phyloP scores from a whole-genome alignment of 2,888 invertebrate genomes.

The Chalcis sispes region DNA sequence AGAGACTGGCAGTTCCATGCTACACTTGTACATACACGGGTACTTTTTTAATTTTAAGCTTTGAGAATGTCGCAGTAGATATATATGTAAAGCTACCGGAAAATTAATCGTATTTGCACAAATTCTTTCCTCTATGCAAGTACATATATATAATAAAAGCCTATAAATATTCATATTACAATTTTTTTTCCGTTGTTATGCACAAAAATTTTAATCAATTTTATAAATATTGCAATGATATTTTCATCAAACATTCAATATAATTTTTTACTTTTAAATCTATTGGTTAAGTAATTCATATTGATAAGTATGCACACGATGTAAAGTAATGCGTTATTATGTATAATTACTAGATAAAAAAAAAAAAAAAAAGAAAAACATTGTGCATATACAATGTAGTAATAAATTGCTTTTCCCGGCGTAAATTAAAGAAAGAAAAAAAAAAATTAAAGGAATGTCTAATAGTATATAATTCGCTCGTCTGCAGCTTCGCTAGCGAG shows the following conservation, averaged over 20 bases:
- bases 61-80: slow-evolving; percentile 48
- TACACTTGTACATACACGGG: slow-evolving; percentile 12
- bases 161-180: neutral
- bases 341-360: neutral
- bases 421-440: slow-evolving; percentile 17
- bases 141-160: neutral
- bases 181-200: neutral
- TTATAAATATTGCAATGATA: too few relatives aligned
- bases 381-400: neutral
- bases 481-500: slow-evolving; percentile 22
- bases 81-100: slow-evolving; percentile 25
- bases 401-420: slow-evolving; percentile 20
- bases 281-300: neutral
- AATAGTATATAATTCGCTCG: slow-evolving; percentile 36
- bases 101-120: neutral
- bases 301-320: too few relatives aligned
- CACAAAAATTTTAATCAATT: slow-evolving; percentile 3
- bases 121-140: neutral
- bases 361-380: slow-evolving; percentile 2
- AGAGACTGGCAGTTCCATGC: slow-evolving; percentile 34
- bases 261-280: neutral
- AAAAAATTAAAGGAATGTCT: slow-evolving; percentile 48
- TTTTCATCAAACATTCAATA: too few relatives aligned
- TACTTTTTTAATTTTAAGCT: slow-evolving; percentile 22
- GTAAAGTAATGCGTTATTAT: neutral